phyloP scores from a whole-genome alignment of 1,140 invertebrate species.

The Drosophila ironensis region DNA sequence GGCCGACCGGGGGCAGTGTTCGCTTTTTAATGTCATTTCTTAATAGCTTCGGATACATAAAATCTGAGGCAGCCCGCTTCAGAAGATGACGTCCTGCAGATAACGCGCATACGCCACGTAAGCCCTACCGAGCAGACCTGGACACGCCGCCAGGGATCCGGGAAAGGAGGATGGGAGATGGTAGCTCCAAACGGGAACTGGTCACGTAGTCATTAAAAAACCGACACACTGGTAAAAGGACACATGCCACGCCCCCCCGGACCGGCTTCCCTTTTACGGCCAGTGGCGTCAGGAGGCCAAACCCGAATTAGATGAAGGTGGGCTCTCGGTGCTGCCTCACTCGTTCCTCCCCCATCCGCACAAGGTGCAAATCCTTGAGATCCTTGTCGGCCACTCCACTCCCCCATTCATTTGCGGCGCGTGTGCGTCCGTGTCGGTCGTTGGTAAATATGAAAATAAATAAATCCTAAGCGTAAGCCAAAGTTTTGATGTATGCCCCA shows the following conservation, averaged over 20 bases:
- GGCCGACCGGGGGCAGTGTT: slow-evolving; percentile 28
- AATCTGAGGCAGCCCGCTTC: slow-evolving; percentile 38
- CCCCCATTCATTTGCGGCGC: slow-evolving; percentile 48
- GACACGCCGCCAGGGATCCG: slow-evolving; percentile 48
- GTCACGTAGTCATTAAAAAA: slow-evolving; percentile 68
- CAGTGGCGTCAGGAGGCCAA: slow-evolving; percentile 40
- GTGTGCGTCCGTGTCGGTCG: slow-evolving; percentile 48
- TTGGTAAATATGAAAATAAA: slow-evolving; percentile 79
- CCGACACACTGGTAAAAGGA: slow-evolving; percentile 31
- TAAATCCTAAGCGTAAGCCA: slow-evolving; percentile 80
- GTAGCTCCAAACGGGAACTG: slow-evolving; percentile 1
- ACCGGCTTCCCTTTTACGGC: slow-evolving; percentile 50
- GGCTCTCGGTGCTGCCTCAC: slow-evolving; percentile 1
- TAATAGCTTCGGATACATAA: slow-evolving; percentile 75
- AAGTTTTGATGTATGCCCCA: slow-evolving; percentile 80
- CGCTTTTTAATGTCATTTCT: slow-evolving; percentile 75
- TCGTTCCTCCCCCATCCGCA: slow-evolving; percentile 13
- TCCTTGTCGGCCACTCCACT: slow-evolving; percentile 57
- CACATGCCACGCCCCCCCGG: slow-evolving; percentile 37
- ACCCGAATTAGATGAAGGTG: slow-evolving; percentile 69
- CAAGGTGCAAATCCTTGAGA: slow-evolving; percentile 76
- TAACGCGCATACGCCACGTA: slow-evolving; percentile 73
- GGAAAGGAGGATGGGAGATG: background rate
- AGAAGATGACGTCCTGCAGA: slow-evolving; percentile 61
- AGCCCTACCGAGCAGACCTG: slow-evolving; percentile 51